A percentile compares a stretch with the other conserved stretches of the same genome.
These are phyloP conservation scores for Lamellibrachia satsuma DNA, from an alignment of 2,888 invertebrate species.

Conservation along the genomic window DNA sequence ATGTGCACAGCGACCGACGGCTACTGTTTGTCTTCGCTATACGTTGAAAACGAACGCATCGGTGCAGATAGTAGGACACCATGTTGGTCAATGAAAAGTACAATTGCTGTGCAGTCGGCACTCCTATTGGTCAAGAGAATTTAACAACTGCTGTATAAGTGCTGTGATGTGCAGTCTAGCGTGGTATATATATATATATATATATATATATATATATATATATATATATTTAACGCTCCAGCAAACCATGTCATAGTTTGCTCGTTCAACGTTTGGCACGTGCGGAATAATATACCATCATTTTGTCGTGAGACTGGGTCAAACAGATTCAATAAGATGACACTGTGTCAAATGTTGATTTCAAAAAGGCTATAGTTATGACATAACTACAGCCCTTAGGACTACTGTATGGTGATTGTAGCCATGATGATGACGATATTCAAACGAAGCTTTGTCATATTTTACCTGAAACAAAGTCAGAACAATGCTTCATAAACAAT, in stretches of 20 bases:
- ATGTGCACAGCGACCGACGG: too few species aligned
- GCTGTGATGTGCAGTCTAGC: background rate
- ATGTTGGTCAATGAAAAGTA: background rate
- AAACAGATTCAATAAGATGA: background rate
- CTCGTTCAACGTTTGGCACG: background rate
- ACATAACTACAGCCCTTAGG: background rate
- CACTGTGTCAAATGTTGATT: background rate
- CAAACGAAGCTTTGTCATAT: background rate
- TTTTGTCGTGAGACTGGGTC: background rate
- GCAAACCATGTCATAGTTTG: background rate
- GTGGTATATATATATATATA: background rate
- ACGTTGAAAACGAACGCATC: background rate
- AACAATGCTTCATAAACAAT: background rate
- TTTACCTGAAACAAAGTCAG: background rate
- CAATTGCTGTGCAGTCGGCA: background rate
- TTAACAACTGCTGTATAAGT: background rate
- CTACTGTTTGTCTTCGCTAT: background rate
- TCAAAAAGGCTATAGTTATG: background rate
- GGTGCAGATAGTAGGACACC: background rate
- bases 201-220: background rate
- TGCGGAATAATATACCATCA: slow-evolving; percentile 9
- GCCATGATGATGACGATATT: background rate
- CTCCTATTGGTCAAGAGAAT: background rate
- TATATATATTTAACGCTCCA: background rate
- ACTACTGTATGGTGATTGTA: background rate